Evolutionary conservation across 2,797 vertebrate species (phyloP), one percentile per base, ranked within the genome.

Genomic region (Sebastes iracundus): DNA sequence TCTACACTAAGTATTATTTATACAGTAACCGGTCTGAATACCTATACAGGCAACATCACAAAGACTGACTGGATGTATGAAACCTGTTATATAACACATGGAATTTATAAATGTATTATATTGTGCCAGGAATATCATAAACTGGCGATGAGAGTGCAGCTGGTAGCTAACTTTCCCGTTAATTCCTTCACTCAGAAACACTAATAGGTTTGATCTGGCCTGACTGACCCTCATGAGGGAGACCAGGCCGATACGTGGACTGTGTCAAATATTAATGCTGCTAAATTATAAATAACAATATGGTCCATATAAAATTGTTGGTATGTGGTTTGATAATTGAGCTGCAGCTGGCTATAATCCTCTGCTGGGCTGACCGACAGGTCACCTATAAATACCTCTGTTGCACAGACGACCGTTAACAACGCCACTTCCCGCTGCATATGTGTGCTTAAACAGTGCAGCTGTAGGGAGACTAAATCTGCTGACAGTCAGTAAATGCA

Each of bases 321-420:
- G 69, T 88, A 76, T 55, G 81, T 69, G 89, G 85, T 85, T 90
- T 86, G 72, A 85, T 91, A 87, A 90, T 87, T 79, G 80, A 88
- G 89, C 83, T 83, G 86, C 91, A 94, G 90, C 92, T 89, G 92
- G 83, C 69, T 88, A 73, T 89, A 88, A 91, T 82, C 80, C 81
- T 77, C 83, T 1, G 23, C 62, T 81, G 80, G 25, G 79, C 78
- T 78, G 90, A 90, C 89, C 81, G 20, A 87, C 22, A 73, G 93
- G 92, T 93, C 90, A 89, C 83, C 90, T 82, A 91, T 93, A 92
- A 93, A 92, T 91, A 92, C 89, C 66, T 82, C 77, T 75, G 86
- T 82, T 92, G 88, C 82, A 81, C 86, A 72, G 86, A 83, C 79
- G 69, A 90, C 81, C 80, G 66, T 90, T 88, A 91, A 90, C 82